Percentiles rank a stretch among this genome's conserved stretches.
Conservation (phyloP, 2,888 invertebrate species). For the Eilema caniola region DNA sequence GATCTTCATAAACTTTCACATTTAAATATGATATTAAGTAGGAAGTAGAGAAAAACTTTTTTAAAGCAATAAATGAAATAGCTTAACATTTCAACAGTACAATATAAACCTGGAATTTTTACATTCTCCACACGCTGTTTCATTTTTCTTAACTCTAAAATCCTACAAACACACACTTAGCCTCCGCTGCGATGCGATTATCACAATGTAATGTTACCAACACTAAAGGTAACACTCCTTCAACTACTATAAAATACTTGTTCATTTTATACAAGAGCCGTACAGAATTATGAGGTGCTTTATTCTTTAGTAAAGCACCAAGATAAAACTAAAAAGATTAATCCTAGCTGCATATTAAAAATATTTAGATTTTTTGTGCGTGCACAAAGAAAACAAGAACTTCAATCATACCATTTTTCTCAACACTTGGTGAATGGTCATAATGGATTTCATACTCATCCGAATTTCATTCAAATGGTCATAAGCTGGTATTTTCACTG, state of each 20-base stretch:
- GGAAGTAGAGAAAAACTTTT: too few relatives aligned
- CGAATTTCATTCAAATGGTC: too few relatives aligned
- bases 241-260: conserved; percentile 13
- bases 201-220: conserved; percentile 6
- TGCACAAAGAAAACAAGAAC: too few relatives aligned
- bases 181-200: not conserved
- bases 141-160: not conserved
- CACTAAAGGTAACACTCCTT: conserved; percentile 9
- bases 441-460: too few relatives aligned
- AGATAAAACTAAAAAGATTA: conserved; percentile 19
- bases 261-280: conserved; percentile 14
- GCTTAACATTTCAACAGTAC: too few relatives aligned
- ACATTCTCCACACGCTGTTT: not conserved
- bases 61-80: too few relatives aligned
- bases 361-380: not conserved
- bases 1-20: too few relatives aligned
- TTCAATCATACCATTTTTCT: too few relatives aligned
- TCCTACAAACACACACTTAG: not conserved
- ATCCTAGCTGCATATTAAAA: not conserved
- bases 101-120: too few relatives aligned
- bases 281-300: conserved; percentile 13
- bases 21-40: too few relatives aligned
- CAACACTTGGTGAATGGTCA: too few relatives aligned
- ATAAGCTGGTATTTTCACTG: too few relatives aligned
- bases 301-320: conserved; percentile 11